Evolutionary conservation across 2,797 vertebrate species (phyloP), one percentile per base, ranked within the genome.

Genomic region (Peromyscus melanophrys): DNA sequence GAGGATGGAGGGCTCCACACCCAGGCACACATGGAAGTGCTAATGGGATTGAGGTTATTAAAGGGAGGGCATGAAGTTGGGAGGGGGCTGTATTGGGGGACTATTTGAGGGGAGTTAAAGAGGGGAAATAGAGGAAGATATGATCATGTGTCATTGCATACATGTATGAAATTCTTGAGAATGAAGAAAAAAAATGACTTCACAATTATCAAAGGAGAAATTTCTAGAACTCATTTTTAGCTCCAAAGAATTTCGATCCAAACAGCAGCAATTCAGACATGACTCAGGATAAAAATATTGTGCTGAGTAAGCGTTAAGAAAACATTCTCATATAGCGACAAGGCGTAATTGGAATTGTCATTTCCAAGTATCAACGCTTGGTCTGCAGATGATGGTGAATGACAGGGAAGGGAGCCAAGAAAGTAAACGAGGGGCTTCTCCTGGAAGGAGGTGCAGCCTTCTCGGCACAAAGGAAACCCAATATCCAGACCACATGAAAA

Each of bases 371-470:
- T 94, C 96, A 97, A 96, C 77, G 96, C 94, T 94, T 94, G 76
- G 97, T 90, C 97, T 97, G 94, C 97, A 98, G 96, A 98, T 98
- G 97, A 98, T 93, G 96, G 82, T 93, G 97, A 97, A 92, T 95
- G 98, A 98, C 97, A 97, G 98, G 98, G 82, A 97, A 98, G 94
- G 96, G 92, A 95, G 97, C 96, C 98, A 97, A 98, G 97, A 96
- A 98, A 98, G 98, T 97, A 98, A 98, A 98, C 4, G 95, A 95
- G 90, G 71, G 92, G 89, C 97, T 98, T 98, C 98, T 98, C 98
- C 98, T 98, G 98, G 98, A 98, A 99, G 98, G 98, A 99, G 98
- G 98, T 97, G 97, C 98, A 98, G 98, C 95, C 97, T 98, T 98
- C 98, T 97, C 96, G 97, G 98, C 98, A 98, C 95, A 98, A 96